phyloP scores from a whole-genome alignment of 2,113 vertebrate species.

The Semnornis frantzii region DNA sequence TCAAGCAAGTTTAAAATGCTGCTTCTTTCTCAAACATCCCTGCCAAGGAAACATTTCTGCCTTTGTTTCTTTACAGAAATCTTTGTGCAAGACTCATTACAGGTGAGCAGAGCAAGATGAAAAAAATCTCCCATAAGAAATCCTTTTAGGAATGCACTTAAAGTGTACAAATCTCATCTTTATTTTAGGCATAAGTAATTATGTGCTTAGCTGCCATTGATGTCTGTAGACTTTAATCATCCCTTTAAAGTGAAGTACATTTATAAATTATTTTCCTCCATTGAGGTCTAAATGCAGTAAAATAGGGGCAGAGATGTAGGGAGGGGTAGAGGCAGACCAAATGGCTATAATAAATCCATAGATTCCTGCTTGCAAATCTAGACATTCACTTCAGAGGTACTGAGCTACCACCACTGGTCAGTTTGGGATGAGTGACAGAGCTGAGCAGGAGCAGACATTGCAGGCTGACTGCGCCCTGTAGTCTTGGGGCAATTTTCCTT shows the following conservation, averaged over 20 bases:
- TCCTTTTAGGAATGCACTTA: slow-evolving; percentile 49
- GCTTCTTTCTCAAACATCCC: not conserved
- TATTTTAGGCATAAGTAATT: slow-evolving; percentile 10
- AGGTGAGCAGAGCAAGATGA: not conserved
- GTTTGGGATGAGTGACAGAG: not conserved
- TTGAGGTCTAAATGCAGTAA: not conserved
- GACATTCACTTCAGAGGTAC: not conserved
- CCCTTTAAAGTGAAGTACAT: not conserved
- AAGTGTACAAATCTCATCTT: not conserved
- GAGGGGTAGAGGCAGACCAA: not conserved
- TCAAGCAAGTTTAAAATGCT: not conserved
- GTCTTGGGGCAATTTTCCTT: not conserved
- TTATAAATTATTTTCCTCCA: not conserved
- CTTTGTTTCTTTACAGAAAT: not conserved
- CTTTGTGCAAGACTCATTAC: not conserved
- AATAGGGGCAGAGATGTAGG: not conserved
- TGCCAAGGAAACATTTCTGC: not conserved
- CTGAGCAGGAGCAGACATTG: not conserved
- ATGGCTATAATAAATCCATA: not conserved
- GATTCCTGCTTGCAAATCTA: not conserved
- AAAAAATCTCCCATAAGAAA: not conserved
- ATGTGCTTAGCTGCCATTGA: slow-evolving; percentile 23
- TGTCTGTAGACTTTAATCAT: slow-evolving; percentile 2
- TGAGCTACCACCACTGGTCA: not conserved
- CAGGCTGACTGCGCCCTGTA: rapidly evolving